Percentiles rank a stretch among this genome's conserved stretches.
Evolutionary conservation across 1,140 invertebrate genomes (phyloP).

Genomic region (Piezodorus guildinii): DNA sequence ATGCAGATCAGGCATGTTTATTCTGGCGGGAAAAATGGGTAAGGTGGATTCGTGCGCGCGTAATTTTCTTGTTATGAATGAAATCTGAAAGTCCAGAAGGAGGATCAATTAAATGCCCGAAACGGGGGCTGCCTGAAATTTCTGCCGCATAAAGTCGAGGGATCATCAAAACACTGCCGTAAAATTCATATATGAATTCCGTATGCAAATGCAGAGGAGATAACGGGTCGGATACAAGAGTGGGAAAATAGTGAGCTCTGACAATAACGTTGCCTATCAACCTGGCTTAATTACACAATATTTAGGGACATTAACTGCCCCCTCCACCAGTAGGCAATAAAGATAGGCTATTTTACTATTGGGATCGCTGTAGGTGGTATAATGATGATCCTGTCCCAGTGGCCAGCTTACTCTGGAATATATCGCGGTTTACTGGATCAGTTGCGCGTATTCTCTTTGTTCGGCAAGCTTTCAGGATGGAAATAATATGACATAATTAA

Average conservation of each 20-base stretch:
- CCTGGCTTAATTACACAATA: conserved; percentile 22
- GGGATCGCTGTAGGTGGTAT: neutral
- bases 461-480: no score
- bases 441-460: no score
- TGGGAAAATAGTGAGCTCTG: neutral
- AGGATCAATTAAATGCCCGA: conserved; percentile 9
- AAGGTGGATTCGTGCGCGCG: neutral
- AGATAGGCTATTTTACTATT: conserved; percentile 22
- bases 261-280: conserved; percentile 18
- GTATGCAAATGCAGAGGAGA: conserved; percentile 17
- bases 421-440: no score
- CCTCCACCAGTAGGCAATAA: neutral
- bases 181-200: conserved; percentile 22
- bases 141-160: conserved; percentile 7
- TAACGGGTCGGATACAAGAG: neutral
- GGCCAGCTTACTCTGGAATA: no score
- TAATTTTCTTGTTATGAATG: conserved; percentile 14
- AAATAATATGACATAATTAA: no score
- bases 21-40: neutral
- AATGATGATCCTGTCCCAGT: neutral
- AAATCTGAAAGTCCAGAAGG: neutral
- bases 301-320: conserved; percentile 18
- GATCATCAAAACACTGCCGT: conserved; percentile 16
- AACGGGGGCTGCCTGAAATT: conserved; percentile 5
- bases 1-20: conserved; percentile 7